Evolutionary conservation across 2,888 invertebrate genomes (phyloP).

Genomic region (Ophion obscuratus): DNA sequence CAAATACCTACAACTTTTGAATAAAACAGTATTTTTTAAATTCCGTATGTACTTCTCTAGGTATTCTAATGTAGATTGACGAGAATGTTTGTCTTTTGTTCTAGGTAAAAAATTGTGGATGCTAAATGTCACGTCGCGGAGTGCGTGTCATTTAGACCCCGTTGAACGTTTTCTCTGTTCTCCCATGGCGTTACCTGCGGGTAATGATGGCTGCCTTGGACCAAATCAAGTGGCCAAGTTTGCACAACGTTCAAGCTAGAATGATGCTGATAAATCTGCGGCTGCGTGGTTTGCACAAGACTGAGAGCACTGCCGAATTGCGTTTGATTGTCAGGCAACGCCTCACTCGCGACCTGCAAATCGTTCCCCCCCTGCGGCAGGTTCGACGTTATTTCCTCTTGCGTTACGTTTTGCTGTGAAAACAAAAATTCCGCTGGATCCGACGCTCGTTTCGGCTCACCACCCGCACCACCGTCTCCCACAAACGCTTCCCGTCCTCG

Average conservation of each 20-base stretch:
- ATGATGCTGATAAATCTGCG: constrained; percentile 78
- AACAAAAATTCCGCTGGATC: constrained; percentile 69
- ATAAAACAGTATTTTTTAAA: too few relatives aligned
- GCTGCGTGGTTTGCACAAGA: constrained; percentile 72
- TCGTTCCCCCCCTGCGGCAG: constrained; percentile 55
- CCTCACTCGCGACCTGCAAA: constrained; percentile 38
- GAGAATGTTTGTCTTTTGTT: too few relatives aligned
- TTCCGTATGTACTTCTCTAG: too few relatives aligned
- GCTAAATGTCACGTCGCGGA: too few relatives aligned
- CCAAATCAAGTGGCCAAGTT: constrained; percentile 81
- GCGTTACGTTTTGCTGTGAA: constrained; percentile 68
- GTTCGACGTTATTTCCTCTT: constrained; percentile 66
- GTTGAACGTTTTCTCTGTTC: neutral
- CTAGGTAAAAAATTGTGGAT: too few relatives aligned
- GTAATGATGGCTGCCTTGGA: constrained; percentile 80
- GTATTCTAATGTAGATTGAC: too few relatives aligned
- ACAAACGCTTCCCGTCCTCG: constrained; percentile 70
- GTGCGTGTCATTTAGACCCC: too few relatives aligned
- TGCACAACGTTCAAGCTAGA: constrained; percentile 76
- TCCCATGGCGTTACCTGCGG: constrained; percentile 73
- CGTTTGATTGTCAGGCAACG: constrained; percentile 68
- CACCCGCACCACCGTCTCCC: constrained; percentile 68
- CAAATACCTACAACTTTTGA: too few relatives aligned
- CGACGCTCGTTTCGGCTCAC: constrained; percentile 67
- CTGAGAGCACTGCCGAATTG: constrained; percentile 74